Conservation (phyloP, 1,140 invertebrate species). For the Tenebrio molitor region DNA sequence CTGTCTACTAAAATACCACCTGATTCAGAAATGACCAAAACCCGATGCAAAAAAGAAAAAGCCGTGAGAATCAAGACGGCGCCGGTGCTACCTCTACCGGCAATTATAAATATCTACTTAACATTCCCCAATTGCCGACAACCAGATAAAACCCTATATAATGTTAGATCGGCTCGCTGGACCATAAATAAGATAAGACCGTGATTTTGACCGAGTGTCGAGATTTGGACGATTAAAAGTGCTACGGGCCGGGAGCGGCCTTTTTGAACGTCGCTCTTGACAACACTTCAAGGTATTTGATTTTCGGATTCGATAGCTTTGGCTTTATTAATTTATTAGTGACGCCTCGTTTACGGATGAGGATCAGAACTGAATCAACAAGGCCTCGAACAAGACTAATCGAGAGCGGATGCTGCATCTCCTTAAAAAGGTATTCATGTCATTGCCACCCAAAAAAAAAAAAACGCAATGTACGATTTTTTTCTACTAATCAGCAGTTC, state of each 20-base stretch:
- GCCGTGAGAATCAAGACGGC: conserved; percentile 49
- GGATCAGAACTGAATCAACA: conserved; percentile 10
- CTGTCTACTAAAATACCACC: conserved; percentile 46
- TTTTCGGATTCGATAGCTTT: conserved; percentile 50
- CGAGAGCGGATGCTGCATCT: too few relatives aligned
- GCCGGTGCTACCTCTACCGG: conserved; percentile 52
- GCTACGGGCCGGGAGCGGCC: conserved; percentile 46
- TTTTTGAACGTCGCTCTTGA: conserved; percentile 52
- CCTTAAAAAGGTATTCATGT: too few relatives aligned
- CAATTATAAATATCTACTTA: conserved; percentile 63
- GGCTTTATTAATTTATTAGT: conserved; percentile 58
- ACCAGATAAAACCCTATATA: conserved; percentile 56
- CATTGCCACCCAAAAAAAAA: too few relatives aligned
- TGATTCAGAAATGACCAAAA: conserved; percentile 43
- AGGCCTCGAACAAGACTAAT: neutral
- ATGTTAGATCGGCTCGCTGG: conserved; percentile 58
- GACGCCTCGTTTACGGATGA: conserved; percentile 37
- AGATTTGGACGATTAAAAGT: conserved; percentile 58
- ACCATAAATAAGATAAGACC: conserved; percentile 62
- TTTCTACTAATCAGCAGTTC: too few relatives aligned
- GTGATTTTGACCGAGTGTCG: conserved; percentile 62
- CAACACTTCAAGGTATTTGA: conserved; percentile 56
- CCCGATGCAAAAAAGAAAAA: conserved; percentile 45
- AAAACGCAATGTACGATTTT: too few relatives aligned
- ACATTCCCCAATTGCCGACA: conserved; percentile 59